These are phyloP conservation scores for Lepisosteus oculatus DNA, from an alignment of 2,113 vertebrate genomes.

Conservation along the genomic window DNA sequence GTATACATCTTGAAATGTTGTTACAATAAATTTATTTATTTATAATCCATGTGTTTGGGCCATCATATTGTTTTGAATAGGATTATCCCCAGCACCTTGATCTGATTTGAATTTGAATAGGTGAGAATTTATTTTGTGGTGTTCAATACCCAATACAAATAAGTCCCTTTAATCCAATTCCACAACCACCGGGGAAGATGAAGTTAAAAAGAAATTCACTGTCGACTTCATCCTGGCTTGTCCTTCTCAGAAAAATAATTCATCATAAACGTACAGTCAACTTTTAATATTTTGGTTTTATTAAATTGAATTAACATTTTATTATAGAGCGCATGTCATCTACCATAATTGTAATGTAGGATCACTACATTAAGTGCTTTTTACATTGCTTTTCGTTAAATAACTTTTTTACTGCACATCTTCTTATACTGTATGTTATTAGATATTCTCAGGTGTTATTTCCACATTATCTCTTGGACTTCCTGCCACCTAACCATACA, in stretches of 20 bases:
- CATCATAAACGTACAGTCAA: conserved; percentile 1
- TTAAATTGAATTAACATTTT: too few species aligned
- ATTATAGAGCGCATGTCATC: too few species aligned
- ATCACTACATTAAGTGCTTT: too few species aligned
- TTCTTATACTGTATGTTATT: too few species aligned
- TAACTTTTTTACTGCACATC: too few species aligned
- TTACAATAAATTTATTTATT: conserved; percentile 57
- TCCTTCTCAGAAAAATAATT: conserved; percentile 49
- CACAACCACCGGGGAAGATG: conserved; percentile 53
- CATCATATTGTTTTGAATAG: conserved; percentile 66
- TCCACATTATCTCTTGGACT: too few species aligned
- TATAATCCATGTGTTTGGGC: conserved; percentile 57
- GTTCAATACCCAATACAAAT: conserved; percentile 73
- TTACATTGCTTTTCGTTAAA: too few species aligned
- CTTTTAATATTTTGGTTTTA: too few species aligned
- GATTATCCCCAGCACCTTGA: conserved; percentile 72
- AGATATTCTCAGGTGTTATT: too few species aligned
- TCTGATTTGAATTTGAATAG: conserved; percentile 79
- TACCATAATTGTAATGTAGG: too few species aligned
- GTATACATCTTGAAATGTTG: conserved; percentile 49
- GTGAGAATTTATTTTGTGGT: conserved; percentile 74
- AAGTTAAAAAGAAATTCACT: conserved; percentile 70
- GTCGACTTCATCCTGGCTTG: conserved; percentile 59
- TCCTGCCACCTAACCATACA: too few species aligned
- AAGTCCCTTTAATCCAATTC: conserved; percentile 72